These are phyloP conservation scores for Botia almorhae DNA, from an alignment of 2,797 vertebrate genomes.

Conservation along the genomic window DNA sequence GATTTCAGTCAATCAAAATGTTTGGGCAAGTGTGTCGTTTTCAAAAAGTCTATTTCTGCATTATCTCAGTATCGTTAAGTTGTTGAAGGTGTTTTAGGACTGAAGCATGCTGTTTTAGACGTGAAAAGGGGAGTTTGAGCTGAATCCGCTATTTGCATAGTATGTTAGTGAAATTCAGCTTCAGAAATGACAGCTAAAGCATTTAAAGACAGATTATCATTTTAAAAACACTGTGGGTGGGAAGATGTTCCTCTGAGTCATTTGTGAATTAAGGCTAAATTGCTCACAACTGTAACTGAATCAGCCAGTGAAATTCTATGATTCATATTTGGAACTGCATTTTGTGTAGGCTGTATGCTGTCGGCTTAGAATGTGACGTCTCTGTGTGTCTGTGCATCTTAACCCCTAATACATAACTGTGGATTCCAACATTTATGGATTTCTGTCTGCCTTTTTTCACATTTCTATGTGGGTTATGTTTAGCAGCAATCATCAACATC, in stretches of 20 bases:
- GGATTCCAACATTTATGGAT: background rate
- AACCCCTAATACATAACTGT: background rate
- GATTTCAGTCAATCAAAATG: background rate
- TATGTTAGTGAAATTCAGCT: background rate
- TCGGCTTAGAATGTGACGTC: slow-evolving; percentile 2
- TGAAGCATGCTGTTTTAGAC: background rate
- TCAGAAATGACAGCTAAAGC: too few species aligned
- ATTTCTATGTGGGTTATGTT: background rate
- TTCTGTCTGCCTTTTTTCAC: background rate
- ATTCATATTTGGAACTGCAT: slow-evolving; percentile 10
- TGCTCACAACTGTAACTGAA: slow-evolving; percentile 5
- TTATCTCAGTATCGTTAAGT: background rate
- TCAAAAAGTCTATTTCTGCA: background rate
- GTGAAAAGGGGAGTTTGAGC: background rate
- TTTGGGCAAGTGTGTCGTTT: background rate
- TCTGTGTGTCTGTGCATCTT: background rate
- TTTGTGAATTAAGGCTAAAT: slow-evolving; percentile 23
- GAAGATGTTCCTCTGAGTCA: slow-evolving; percentile 41
- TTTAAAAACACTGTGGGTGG: slow-evolving; percentile 14
- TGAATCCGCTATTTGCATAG: background rate
- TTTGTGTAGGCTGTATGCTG: slow-evolving; percentile 24
- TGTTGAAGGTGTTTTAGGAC: background rate
- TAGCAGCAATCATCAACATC: background rate
- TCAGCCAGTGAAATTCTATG: background rate
- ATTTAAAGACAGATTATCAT: background rate